A percentile compares a stretch with the other conserved stretches of the same genome.
Evolutionary conservation across 2,113 vertebrate genomes (phyloP).

Genomic region (Chiloscyllium plagiosum): DNA sequence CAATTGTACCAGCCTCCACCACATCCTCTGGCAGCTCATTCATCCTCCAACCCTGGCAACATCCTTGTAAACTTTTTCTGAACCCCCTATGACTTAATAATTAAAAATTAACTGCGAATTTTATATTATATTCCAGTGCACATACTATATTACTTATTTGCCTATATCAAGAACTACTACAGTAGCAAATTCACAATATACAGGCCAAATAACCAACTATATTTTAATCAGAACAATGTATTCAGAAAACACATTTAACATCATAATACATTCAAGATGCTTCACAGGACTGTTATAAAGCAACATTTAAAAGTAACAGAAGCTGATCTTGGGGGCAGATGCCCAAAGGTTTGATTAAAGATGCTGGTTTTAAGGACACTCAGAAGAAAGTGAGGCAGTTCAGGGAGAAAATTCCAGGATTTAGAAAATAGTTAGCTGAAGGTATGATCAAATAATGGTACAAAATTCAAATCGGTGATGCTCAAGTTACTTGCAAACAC

Average conservation of each 20-base stretch:
- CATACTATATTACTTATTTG: conserved; percentile 12
- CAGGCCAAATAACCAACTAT: not conserved
- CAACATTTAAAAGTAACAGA: not conserved
- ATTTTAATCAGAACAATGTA: not conserved
- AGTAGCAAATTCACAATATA: not conserved
- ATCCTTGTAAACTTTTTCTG: no score
- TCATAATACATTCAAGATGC: not conserved
- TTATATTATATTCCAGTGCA: conserved; percentile 9
- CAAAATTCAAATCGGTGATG: not conserved
- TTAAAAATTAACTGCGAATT: conserved; percentile 34
- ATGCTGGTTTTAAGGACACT: not conserved
- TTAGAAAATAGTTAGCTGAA: not conserved
- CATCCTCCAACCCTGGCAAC: no score
- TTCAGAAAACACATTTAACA: not conserved
- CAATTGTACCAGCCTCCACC: no score
- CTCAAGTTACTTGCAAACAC: not conserved
- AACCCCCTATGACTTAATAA: not conserved
- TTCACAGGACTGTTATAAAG: not conserved
- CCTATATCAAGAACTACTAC: not conserved
- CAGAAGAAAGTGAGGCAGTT: not conserved
- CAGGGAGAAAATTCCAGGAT: not conserved
- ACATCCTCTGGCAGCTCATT: no score
- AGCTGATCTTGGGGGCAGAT: not conserved
- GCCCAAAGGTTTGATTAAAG: not conserved
- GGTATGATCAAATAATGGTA: not conserved